Conservation (phyloP, 2,113 vertebrate genomes). For the Maccullochella peelii region DNA sequence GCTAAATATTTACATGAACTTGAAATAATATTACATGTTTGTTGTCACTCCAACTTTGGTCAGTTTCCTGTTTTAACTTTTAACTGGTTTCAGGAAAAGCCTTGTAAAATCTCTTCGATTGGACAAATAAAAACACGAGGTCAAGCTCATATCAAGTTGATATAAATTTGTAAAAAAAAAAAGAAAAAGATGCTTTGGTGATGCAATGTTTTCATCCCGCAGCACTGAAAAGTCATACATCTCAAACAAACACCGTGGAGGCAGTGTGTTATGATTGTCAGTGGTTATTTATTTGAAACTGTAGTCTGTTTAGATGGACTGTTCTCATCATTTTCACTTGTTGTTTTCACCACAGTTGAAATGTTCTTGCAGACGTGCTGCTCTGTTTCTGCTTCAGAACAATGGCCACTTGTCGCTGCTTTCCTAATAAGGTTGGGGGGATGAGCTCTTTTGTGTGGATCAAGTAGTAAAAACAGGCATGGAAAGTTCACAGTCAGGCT, state of each 20-base stretch:
- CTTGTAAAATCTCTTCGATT: not conserved
- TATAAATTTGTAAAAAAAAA: not conserved
- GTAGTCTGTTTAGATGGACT: constrained; percentile 7
- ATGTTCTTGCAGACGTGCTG: constrained; percentile 18
- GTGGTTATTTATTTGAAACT: constrained; percentile 34
- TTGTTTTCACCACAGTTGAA: constrained; percentile 18
- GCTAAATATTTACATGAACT: constrained; percentile 12
- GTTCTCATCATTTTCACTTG: constrained; percentile 20
- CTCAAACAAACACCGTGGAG: constrained; percentile 11
- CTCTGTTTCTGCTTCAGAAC: constrained; percentile 42
- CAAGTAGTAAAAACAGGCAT: not conserved
- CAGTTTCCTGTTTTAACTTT: not conserved
- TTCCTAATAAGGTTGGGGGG: constrained; percentile 51
- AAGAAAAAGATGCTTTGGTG: too few relatives aligned
- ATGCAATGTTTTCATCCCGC: not conserved
- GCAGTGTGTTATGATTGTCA: constrained; percentile 16
- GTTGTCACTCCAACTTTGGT: not conserved
- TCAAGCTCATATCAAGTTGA: not conserved
- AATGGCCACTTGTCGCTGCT: constrained; percentile 26
- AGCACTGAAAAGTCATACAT: not conserved
- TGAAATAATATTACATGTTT: constrained; percentile 16
- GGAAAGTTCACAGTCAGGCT: not conserved
- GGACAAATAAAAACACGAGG: not conserved
- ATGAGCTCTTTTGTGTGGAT: constrained; percentile 10
- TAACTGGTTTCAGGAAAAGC: not conserved